Evolutionary conservation across 30 jellyfish, hydroid and myxozoan species (phyloP).

Genomic region (Aurelia aurita complex sp. Pacific): DNA sequence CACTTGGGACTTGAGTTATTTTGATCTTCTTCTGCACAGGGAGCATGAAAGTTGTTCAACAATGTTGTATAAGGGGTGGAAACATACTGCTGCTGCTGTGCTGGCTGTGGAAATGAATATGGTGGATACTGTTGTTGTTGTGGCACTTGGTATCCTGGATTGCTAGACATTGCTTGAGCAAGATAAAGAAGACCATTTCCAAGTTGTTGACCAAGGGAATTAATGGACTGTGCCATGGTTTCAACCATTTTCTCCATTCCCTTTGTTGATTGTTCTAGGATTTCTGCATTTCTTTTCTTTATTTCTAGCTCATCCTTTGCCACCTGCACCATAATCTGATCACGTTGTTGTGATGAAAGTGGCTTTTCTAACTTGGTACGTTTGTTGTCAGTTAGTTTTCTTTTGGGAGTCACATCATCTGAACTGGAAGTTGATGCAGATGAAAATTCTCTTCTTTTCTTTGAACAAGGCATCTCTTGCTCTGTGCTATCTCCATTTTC

Average conservation of each 20-base stretch:
- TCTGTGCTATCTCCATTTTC: not conserved
- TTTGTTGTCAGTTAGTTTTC: conserved; percentile 24
- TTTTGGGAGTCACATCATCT: not conserved
- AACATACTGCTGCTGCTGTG: conserved; percentile 21
- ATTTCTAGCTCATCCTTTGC: conserved; percentile 55
- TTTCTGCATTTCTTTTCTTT: conserved; percentile 12
- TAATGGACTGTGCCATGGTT: conserved; percentile 62
- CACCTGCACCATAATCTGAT: conserved; percentile 33
- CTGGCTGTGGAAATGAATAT: conserved; percentile 21
- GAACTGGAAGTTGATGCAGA: conserved; percentile 10
- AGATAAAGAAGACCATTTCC: conserved; percentile 36
- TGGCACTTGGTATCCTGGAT: conserved; percentile 17
- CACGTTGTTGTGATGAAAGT: conserved; percentile 54
- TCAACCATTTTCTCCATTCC: conserved; percentile 36
- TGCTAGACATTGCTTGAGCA: conserved; percentile 40
- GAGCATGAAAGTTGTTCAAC: conserved; percentile 5
- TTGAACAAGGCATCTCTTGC: conserved; percentile 1
- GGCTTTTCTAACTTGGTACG: conserved; percentile 40
- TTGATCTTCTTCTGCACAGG: not conserved
- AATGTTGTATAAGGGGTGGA: not conserved
- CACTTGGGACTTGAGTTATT: conserved; percentile 3
- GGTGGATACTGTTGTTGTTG: conserved; percentile 6
- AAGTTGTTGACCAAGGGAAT: conserved; percentile 48
- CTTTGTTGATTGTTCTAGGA: conserved; percentile 12
- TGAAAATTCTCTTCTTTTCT: conserved; percentile 2